Percentiles rank a stretch among this genome's conserved stretches.
phyloP scores from a whole-genome alignment of 2,888 invertebrate genomes.

The Drosophila diplacantha region DNA sequence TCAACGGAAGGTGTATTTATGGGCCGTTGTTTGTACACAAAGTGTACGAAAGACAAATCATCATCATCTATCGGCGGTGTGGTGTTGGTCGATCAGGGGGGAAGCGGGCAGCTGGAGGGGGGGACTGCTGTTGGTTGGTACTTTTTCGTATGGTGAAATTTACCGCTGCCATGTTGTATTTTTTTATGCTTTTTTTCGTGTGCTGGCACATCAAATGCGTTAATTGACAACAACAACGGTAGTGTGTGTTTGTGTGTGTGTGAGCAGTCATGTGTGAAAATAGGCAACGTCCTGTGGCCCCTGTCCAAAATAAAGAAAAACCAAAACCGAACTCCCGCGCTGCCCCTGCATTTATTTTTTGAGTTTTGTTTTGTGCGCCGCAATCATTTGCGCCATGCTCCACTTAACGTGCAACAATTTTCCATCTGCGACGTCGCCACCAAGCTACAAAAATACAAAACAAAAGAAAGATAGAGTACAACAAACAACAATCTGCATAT shows the following conservation, averaged over 20 bases:
- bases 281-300: conserved; percentile 50
- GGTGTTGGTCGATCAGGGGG: background rate
- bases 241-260: conserved; percentile 17
- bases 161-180: conserved; percentile 61
- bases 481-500: conserved; percentile 50
- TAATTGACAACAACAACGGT: conserved; percentile 59
- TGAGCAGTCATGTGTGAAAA: conserved; percentile 54
- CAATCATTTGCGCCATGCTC: conserved; percentile 62
- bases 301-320: conserved; percentile 1
- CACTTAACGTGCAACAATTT: conserved; percentile 68
- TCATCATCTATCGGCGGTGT: conserved; percentile 31
- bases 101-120: conserved; percentile 2
- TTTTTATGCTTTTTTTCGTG: conserved; percentile 35
- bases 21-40: conserved; percentile 39
- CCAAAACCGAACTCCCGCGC: conserved; percentile 15
- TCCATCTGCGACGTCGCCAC: conserved; percentile 35
- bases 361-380: conserved; percentile 43
- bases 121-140: conserved; percentile 44
- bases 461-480: conserved; percentile 24
- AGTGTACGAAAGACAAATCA: conserved; percentile 32
- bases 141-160: conserved; percentile 60
- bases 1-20: conserved; percentile 16
- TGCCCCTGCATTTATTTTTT: conserved; percentile 47
- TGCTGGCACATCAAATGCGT: conserved; percentile 58
- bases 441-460: conserved; percentile 19